A percentile compares a stretch with the other conserved stretches of the same genome.
Conservation (phyloP, 2,113 vertebrate species). For the Micromys minutus region DNA sequence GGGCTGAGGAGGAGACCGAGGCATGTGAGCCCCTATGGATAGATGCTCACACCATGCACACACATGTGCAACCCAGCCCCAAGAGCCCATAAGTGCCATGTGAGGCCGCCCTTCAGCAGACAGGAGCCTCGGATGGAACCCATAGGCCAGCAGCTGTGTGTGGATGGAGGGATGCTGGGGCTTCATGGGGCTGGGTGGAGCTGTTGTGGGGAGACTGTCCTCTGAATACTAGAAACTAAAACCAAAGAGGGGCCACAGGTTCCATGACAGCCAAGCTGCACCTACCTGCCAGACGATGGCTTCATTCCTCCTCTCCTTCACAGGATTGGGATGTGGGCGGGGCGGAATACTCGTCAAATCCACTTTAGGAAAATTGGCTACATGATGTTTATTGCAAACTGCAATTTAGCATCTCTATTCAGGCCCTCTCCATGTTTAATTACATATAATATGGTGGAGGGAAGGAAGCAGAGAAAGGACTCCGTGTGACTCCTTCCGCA, state of each 20-base stretch:
- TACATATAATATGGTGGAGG: background rate
- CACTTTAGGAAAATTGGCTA: conserved; percentile 63
- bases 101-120: background rate
- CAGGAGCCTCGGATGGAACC: background rate
- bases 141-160: background rate
- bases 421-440: conserved; percentile 63
- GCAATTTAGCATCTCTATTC: conserved; percentile 66
- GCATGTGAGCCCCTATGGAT: background rate
- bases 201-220: background rate
- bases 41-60: background rate
- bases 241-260: background rate
- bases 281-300: background rate
- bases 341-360: conserved; percentile 26
- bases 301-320: background rate
- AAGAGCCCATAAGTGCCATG: background rate
- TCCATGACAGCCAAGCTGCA: background rate
- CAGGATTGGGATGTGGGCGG: background rate
- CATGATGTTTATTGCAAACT: conserved; percentile 72
- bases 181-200: background rate
- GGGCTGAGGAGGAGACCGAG: background rate
- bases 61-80: background rate
- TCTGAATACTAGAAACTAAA: background rate
- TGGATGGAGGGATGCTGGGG: background rate
- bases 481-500: background rate
- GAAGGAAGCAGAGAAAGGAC: background rate